Conservation (phyloP, 2,113 vertebrate genomes). For the Centropristis striata region DNA sequence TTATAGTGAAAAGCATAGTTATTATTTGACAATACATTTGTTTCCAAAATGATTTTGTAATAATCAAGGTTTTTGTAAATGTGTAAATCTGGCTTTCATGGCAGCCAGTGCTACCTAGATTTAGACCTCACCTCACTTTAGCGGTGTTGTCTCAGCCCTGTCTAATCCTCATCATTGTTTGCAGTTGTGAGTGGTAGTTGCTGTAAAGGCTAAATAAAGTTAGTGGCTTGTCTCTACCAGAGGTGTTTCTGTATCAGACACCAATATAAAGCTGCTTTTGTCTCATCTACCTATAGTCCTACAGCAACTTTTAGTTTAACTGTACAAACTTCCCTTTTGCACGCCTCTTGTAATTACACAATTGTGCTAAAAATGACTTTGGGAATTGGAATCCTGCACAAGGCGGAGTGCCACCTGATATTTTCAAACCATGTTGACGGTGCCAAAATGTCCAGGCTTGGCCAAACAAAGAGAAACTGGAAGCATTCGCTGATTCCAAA, state of each 20-base stretch:
- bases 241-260: background rate
- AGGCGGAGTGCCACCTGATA: conserved; percentile 44
- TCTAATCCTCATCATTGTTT: conserved; percentile 14
- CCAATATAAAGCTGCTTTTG: conserved; percentile 4
- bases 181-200: background rate
- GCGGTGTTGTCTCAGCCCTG: background rate
- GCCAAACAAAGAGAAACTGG: conserved; percentile 43
- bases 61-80: conserved; percentile 2
- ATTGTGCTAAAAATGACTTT: conserved; percentile 43
- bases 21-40: background rate
- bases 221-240: background rate
- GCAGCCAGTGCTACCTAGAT: conserved; percentile 1
- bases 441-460: conserved; percentile 54
- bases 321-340: conserved; percentile 18
- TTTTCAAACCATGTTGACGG: conserved; percentile 30
- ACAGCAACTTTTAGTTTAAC: conserved; percentile 1
- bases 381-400: conserved; percentile 11
- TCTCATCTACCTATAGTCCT: conserved; percentile 4
- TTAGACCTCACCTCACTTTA: conserved; percentile 16
- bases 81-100: conserved; percentile 26
- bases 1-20: background rate
- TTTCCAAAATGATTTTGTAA: background rate
- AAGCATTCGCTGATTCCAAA: conserved; percentile 38
- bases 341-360: conserved; percentile 7
- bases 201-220: background rate